Conservation (phyloP, 2,113 vertebrate genomes). For the Heterochromis multidens region DNA sequence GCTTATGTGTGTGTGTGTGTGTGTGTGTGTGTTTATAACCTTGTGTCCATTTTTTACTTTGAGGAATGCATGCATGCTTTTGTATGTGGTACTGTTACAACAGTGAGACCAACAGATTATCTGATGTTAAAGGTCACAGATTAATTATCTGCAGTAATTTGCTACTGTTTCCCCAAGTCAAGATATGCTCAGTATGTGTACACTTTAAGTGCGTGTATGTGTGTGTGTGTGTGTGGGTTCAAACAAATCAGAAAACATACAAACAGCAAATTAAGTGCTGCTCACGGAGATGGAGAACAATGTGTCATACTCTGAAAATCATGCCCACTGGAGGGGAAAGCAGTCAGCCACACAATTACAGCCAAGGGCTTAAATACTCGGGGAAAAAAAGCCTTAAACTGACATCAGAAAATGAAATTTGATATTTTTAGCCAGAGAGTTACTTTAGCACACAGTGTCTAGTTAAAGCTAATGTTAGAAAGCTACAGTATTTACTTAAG, state of each 20-base stretch:
- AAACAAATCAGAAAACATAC: background rate
- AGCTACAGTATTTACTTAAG: background rate
- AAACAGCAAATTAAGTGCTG: background rate
- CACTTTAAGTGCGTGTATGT: background rate
- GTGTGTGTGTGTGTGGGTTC: no score
- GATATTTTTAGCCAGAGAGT: background rate
- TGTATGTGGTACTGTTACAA: background rate
- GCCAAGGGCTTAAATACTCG: background rate
- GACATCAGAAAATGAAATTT: background rate
- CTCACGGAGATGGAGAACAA: fast-evolving
- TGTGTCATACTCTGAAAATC: background rate
- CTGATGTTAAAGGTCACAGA: constrained; percentile 23
- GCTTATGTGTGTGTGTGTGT: background rate
- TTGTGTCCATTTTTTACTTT: background rate
- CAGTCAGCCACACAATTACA: background rate
- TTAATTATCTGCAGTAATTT: constrained; percentile 14
- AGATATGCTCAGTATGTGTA: background rate
- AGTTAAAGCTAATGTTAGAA: background rate
- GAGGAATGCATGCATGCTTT: background rate
- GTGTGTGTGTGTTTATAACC: background rate
- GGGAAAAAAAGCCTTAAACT: background rate
- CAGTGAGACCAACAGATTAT: background rate
- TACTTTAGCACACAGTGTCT: background rate
- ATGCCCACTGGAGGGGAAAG: background rate
- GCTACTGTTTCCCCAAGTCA: background rate